Conservation (phyloP, 2,113 vertebrate genomes). For the Mystacornis crossleyi region DNA sequence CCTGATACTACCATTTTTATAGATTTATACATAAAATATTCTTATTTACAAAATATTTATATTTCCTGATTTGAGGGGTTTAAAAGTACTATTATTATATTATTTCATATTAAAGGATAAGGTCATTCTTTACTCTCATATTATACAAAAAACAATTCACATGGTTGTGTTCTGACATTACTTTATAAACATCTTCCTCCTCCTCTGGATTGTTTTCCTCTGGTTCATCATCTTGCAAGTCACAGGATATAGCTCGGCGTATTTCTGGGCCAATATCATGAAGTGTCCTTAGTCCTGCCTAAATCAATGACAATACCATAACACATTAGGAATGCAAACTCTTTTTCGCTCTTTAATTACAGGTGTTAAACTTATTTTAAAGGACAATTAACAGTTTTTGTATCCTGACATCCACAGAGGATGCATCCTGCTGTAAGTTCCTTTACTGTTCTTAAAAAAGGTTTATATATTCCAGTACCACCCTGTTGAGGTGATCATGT, state of each 20-base stretch:
- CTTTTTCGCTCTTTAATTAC: background rate
- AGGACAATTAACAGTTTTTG: background rate
- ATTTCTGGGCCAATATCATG: constrained; percentile 99
- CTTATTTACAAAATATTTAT: background rate
- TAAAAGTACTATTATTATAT: background rate
- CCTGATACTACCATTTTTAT: background rate
- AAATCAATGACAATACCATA: constrained; percentile 88
- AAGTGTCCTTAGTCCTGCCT: constrained; percentile 98
- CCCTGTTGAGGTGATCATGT: background rate
- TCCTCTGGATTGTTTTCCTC: constrained; percentile 94
- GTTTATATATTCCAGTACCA: background rate
- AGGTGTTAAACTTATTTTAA: background rate
- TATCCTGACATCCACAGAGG: background rate
- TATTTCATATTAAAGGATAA: background rate
- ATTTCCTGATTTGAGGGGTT: background rate
- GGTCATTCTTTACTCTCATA: background rate
- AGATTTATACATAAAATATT: background rate
- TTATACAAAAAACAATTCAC: constrained; percentile 20
- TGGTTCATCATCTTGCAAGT: constrained; percentile 98
- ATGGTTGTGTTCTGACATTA: constrained; percentile 77
- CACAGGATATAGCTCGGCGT: constrained; percentile 98
- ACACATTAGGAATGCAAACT: constrained; percentile 65
- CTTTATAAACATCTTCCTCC: constrained; percentile 98
- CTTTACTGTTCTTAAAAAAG: background rate
- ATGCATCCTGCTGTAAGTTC: background rate